phyloP scores from a whole-genome alignment of 2,797 vertebrate species.

The Nannoperca obscura region DNA sequence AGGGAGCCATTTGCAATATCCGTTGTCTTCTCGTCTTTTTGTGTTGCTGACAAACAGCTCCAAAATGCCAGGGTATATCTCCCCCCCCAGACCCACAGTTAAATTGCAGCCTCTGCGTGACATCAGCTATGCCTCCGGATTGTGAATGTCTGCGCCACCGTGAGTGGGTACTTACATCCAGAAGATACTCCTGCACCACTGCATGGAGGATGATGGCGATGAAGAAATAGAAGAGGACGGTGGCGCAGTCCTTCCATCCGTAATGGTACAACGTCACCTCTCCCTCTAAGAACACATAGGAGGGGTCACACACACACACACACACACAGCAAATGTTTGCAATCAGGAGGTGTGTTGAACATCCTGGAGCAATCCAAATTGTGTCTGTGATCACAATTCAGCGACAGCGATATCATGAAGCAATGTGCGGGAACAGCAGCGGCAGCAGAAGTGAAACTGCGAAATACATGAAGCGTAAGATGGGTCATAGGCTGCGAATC shows the following conservation, averaged over 20 bases:
- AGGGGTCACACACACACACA: constrained; percentile 24
- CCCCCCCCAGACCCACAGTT: background rate
- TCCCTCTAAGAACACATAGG: constrained; percentile 85
- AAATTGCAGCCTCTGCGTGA: background rate
- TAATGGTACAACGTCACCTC: constrained; percentile 94
- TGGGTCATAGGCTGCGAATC: background rate
- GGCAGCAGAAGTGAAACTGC: constrained; percentile 29
- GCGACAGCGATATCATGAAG: background rate
- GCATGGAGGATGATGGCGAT: constrained; percentile 96
- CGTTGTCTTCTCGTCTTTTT: background rate
- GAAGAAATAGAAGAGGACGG: constrained; percentile 96
- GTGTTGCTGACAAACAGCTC: no score
- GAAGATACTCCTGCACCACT: constrained; percentile 96
- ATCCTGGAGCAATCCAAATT: constrained; percentile 18
- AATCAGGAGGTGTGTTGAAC: constrained; percentile 29
- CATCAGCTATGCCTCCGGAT: background rate
- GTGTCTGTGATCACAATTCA: background rate
- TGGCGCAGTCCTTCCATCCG: constrained; percentile 93
- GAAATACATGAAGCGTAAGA: background rate
- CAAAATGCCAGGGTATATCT: background rate
- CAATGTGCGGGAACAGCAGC: background rate
- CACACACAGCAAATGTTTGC: constrained; percentile 17
- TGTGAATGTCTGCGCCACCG: background rate
- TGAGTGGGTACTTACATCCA: constrained; percentile 90
- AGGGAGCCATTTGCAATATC: background rate